Conservation (phyloP, 2,797 vertebrate species). For the Squalus acanthias region DNA sequence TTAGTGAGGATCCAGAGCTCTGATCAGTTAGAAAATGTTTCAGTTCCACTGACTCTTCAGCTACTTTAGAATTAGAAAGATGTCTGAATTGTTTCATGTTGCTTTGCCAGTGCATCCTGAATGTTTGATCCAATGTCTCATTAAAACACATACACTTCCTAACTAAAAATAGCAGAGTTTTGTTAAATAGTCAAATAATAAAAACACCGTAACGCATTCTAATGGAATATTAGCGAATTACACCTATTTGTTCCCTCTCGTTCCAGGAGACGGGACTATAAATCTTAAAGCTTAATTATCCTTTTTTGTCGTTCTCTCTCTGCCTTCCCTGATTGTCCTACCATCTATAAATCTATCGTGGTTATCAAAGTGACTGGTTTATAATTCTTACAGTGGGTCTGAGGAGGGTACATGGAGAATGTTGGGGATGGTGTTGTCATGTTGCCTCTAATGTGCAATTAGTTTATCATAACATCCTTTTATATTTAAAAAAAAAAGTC, state of each 20-base stretch:
- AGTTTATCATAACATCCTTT: neutral
- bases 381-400: neutral
- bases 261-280: neutral
- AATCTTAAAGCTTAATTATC: neutral
- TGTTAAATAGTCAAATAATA: neutral
- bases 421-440: neutral
- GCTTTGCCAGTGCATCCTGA: neutral
- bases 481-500: neutral
- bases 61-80: neutral
- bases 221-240: neutral
- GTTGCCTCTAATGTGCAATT: neutral
- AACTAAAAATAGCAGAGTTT: neutral
- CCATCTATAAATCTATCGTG: neutral
- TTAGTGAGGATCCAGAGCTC: conserved; percentile 5
- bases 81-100: conserved; percentile 10
- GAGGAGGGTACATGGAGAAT: neutral
- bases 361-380: neutral
- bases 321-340: neutral
- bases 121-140: conserved; percentile 28
- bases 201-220: neutral
- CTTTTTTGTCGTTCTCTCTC: neutral
- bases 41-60: conserved; percentile 10
- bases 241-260: neutral
- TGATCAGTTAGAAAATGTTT: conserved; percentile 27
- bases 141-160: neutral